These are phyloP conservation scores for Sebastes steindachneri DNA, from an alignment of 2,797 vertebrate species.

Conservation along the genomic window DNA sequence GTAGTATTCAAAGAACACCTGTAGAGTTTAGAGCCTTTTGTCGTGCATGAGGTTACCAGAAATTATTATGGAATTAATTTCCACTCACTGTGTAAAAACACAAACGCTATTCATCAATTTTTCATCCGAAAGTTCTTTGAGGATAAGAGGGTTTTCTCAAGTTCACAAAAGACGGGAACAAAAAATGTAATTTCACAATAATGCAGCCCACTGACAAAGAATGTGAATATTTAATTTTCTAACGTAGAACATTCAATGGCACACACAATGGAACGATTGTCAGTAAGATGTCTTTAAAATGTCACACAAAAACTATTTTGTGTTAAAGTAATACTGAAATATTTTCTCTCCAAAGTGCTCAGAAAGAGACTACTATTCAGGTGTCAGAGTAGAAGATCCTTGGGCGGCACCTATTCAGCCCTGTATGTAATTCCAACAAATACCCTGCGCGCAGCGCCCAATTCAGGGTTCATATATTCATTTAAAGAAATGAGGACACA, in stretches of 20 bases:
- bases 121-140: slow-evolving; percentile 23
- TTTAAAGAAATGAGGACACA: slow-evolving; percentile 34
- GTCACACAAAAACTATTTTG: slow-evolving; percentile 45
- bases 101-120: slow-evolving; percentile 15
- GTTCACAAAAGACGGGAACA: slow-evolving; percentile 12
- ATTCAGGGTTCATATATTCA: slow-evolving; percentile 49
- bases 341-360: slow-evolving; percentile 49
- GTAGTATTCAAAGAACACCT: neutral
- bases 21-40: slow-evolving; percentile 7
- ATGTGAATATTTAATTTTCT: slow-evolving; percentile 57
- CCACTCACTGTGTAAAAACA: neutral
- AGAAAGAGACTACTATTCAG: slow-evolving; percentile 61
- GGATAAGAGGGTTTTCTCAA: slow-evolving; percentile 21
- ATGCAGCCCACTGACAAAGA: slow-evolving; percentile 27
- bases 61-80: slow-evolving; percentile 11
- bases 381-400: slow-evolving; percentile 63
- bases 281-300: slow-evolving; percentile 51
- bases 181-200: slow-evolving; percentile 31
- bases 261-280: slow-evolving; percentile 44
- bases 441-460: slow-evolving; percentile 24
- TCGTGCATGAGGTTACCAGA: slow-evolving; percentile 1
- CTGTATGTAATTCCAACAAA: slow-evolving; percentile 46
- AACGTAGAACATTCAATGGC: slow-evolving; percentile 36
- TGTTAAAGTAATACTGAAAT: slow-evolving; percentile 54
- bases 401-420: slow-evolving; percentile 56